Conservation (phyloP, 2,797 vertebrate genomes). For the Schizothorax lantsangensis region DNA sequence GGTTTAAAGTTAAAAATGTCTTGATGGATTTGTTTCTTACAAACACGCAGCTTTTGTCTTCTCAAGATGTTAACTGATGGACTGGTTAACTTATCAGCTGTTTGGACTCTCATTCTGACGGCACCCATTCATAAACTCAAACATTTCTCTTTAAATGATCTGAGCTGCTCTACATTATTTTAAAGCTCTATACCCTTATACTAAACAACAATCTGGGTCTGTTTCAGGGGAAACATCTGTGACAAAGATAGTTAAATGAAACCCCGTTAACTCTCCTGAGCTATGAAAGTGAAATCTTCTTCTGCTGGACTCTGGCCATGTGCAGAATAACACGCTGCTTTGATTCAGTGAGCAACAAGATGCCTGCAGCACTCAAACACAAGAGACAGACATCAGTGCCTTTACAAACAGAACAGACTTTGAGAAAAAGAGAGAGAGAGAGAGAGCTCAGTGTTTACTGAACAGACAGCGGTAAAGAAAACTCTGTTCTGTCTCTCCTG, state of each 20-base stretch:
- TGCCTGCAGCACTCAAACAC: not conserved
- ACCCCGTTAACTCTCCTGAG: not conserved
- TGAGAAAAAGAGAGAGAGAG: not conserved
- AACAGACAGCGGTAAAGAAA: not conserved
- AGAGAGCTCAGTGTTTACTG: not conserved
- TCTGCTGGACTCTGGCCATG: not conserved
- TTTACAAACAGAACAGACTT: not conserved
- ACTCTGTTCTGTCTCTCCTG: not conserved
- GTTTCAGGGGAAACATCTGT: not conserved
- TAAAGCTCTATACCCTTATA: not conserved
- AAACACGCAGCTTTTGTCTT: not conserved
- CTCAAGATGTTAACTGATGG: not conserved
- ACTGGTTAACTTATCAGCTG: not conserved
- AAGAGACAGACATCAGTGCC: slow-evolving; percentile 1
- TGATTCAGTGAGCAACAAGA: not conserved
- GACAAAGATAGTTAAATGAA: not conserved
- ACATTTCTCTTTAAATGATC: not conserved
- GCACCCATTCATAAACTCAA: not conserved
- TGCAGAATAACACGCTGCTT: slow-evolving; percentile 14
- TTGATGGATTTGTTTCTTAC: not conserved
- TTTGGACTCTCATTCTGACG: not conserved
- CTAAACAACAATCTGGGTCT: not conserved
- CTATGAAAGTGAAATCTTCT: not conserved
- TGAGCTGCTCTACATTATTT: not conserved
- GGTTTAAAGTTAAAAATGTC: not conserved